Percentiles rank a stretch among this genome's conserved stretches.
Evolutionary conservation across 2,888 invertebrate genomes (phyloP).

Genomic region (Lordiphosa andalusiaca): DNA sequence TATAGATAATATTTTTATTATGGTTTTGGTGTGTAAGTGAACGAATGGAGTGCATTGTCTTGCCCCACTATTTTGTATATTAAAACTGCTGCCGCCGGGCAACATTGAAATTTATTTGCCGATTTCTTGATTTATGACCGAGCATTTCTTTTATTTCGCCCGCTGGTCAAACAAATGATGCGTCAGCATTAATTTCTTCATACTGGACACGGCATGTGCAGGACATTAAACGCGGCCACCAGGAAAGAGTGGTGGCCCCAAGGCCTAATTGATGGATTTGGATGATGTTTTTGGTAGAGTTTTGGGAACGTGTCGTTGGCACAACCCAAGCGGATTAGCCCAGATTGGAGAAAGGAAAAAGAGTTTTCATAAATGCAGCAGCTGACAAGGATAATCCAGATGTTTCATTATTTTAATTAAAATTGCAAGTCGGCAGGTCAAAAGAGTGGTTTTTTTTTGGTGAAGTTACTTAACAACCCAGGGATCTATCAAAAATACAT

Average conservation of each 20-base stretch:
- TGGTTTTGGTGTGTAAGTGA: slow-evolving; percentile 31
- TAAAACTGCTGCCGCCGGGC: slow-evolving; percentile 52
- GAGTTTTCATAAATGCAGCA: not conserved
- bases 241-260: not conserved
- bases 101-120: slow-evolving; percentile 66
- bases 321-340: slow-evolving; percentile 9
- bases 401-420: slow-evolving; percentile 6
- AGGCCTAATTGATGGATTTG: slow-evolving; percentile 39
- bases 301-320: slow-evolving; percentile 20
- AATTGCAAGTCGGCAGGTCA: no score
- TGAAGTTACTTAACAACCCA: no score
- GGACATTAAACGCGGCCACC: slow-evolving; percentile 41
- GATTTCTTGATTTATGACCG: slow-evolving; percentile 68
- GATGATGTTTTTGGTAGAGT: no score
- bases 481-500: no score
- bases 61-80: slow-evolving; percentile 58
- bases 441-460: no score
- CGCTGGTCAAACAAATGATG: slow-evolving; percentile 61
- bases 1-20: slow-evolving; percentile 79
- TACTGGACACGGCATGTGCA: slow-evolving; percentile 44
- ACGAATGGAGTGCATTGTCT: slow-evolving; percentile 32
- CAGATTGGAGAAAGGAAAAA: not conserved
- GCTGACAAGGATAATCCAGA: slow-evolving; percentile 10
- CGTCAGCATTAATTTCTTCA: slow-evolving; percentile 64
- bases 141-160: slow-evolving; percentile 28